A percentile compares a stretch with the other conserved stretches of the same genome.
These are phyloP conservation scores for Yponomeuta cagnagella DNA, from an alignment of 2,888 invertebrate species.

Conservation along the genomic window DNA sequence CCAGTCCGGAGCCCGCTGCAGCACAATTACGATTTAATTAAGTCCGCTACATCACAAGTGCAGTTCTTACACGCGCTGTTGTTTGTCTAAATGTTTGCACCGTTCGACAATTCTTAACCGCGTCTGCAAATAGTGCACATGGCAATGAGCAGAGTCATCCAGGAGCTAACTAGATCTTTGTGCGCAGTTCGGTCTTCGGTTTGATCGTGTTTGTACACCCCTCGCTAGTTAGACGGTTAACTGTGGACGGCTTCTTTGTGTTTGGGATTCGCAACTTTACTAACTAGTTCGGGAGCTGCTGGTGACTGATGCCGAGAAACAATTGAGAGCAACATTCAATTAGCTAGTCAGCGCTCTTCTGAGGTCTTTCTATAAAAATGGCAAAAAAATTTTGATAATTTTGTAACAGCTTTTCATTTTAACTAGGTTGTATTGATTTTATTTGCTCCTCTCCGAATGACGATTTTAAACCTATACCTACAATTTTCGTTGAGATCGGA, in stretches of 20 bases:
- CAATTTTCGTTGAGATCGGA: too few species aligned
- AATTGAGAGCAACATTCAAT: constrained; percentile 9
- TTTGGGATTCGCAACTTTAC: constrained; percentile 55
- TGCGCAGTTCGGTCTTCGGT: constrained; percentile 62
- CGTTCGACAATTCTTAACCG: constrained; percentile 29
- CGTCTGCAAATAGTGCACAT: constrained; percentile 40
- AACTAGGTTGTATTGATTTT: not conserved
- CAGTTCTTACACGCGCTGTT: constrained; percentile 19
- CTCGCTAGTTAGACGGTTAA: constrained; percentile 61
- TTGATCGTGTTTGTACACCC: constrained; percentile 60
- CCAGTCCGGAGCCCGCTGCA: not conserved
- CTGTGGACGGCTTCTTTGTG: constrained; percentile 67
- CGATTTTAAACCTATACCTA: too few species aligned
- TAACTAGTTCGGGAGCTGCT: constrained; percentile 51
- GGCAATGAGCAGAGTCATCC: constrained; percentile 49
- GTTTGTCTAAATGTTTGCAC: constrained; percentile 32
- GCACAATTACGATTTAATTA: constrained; percentile 22
- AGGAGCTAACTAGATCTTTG: constrained; percentile 70
- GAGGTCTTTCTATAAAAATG: not conserved
- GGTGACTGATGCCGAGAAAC: constrained; percentile 11
- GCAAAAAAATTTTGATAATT: not conserved
- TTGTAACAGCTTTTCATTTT: not conserved
- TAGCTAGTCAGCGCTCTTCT: constrained; percentile 5
- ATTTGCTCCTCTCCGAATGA: too few species aligned
- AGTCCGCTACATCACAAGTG: constrained; percentile 16